phyloP scores from a whole-genome alignment of 2,113 vertebrate genomes.

The Neodon shergylaensis region DNA sequence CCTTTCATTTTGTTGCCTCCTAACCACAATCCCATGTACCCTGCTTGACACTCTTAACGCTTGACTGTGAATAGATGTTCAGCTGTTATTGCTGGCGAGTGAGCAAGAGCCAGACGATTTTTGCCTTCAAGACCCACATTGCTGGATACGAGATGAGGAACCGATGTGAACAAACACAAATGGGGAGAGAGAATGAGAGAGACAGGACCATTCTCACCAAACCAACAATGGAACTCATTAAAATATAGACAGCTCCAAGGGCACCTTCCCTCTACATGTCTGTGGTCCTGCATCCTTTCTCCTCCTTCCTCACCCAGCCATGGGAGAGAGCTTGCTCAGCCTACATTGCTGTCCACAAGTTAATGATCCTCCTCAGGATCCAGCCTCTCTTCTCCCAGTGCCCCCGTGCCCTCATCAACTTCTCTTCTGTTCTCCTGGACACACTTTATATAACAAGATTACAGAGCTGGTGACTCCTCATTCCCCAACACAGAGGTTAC shows the following conservation, averaged over 20 bases:
- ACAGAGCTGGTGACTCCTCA: slow-evolving; percentile 39
- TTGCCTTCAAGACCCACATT: neutral
- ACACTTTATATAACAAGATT: slow-evolving; percentile 65
- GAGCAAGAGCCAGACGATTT: neutral
- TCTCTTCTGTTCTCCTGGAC: slow-evolving; percentile 58
- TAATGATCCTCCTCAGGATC: slow-evolving; percentile 50
- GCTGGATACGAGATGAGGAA: neutral
- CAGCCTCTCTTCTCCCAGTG: neutral
- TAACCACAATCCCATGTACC: neutral
- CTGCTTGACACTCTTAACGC: neutral
- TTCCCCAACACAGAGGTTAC: slow-evolving; percentile 69
- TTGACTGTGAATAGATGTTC: neutral
- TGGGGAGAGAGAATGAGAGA: neutral
- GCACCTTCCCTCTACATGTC: neutral
- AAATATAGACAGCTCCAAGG: neutral
- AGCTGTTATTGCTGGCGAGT: neutral
- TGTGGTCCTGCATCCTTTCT: neutral
- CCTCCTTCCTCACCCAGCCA: neutral
- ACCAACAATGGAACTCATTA: neutral
- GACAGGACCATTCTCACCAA: neutral
- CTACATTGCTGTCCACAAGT: neutral
- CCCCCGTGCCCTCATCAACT: neutral
- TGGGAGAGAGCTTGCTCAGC: neutral
- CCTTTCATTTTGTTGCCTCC: neutral
- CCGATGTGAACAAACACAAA: neutral